phyloP scores from a whole-genome alignment of 2,888 invertebrate genomes.

The Aporophyla nigra region DNA sequence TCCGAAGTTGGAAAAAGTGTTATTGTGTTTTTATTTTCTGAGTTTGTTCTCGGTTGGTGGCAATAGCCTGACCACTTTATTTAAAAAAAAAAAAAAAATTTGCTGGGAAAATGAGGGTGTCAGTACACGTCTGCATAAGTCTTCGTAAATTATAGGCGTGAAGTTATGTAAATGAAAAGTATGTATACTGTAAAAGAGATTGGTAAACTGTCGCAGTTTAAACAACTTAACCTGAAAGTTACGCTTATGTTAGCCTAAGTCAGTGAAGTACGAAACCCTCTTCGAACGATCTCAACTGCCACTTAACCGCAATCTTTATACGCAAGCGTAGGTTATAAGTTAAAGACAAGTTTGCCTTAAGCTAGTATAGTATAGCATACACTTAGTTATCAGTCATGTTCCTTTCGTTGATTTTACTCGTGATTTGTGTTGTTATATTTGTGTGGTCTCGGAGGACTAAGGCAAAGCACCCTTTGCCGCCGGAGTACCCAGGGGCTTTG shows the following conservation, averaged over 20 bases:
- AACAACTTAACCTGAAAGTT: not conserved
- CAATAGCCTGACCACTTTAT: too few relatives aligned
- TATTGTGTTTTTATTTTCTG: too few relatives aligned
- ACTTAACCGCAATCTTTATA: slow-evolving; percentile 8
- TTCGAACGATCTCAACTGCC: not conserved
- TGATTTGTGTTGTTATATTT: slow-evolving; percentile 6
- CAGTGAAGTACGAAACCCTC: not conserved
- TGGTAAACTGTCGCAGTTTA: not conserved
- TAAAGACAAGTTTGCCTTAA: not conserved
- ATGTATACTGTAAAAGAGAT: not conserved
- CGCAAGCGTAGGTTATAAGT: slow-evolving; percentile 20
- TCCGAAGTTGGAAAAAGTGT: too few relatives aligned
- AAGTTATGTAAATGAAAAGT: not conserved
- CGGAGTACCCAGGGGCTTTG: slow-evolving; percentile 31
- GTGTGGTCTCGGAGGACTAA: slow-evolving; percentile 4
- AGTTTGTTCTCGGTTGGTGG: too few relatives aligned
- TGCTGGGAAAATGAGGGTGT: too few relatives aligned
- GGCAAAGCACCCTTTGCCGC: slow-evolving; percentile 25
- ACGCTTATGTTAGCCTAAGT: not conserved
- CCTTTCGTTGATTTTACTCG: slow-evolving; percentile 17
- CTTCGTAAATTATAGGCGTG: too few relatives aligned
- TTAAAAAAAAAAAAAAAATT: too few relatives aligned
- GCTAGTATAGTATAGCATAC: not conserved
- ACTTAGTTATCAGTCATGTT: slow-evolving; percentile 9
- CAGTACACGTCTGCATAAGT: too few relatives aligned